Conservation (phyloP, 2,888 invertebrate species). For the Hipparchia sbordonii region DNA sequence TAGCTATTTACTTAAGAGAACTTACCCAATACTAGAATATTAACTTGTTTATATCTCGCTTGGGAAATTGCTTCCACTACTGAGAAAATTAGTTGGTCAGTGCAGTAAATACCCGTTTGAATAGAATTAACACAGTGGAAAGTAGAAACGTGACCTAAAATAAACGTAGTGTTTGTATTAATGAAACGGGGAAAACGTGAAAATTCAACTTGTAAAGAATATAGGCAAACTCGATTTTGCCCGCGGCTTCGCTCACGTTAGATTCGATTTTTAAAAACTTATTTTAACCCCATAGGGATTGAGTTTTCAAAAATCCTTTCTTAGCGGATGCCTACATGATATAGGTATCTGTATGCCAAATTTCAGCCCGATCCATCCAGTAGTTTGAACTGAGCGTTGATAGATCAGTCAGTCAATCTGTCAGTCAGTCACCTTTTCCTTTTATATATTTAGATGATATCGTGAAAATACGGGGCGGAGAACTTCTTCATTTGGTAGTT, state of each 20-base stretch:
- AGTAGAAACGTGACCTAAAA: conserved; percentile 8
- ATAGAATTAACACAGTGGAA: not conserved
- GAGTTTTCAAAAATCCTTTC: no score
- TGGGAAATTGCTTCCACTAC: conserved; percentile 15
- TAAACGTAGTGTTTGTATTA: not conserved
- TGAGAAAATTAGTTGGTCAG: conserved; percentile 22
- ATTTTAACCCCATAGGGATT: no score
- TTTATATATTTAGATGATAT: no score
- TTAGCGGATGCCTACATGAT: no score
- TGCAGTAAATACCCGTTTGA: conserved; percentile 11
- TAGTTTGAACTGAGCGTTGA: no score
- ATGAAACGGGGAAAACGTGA: not conserved
- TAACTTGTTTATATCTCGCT: conserved; percentile 19
- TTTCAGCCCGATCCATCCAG: no score
- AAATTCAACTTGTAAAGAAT: not conserved
- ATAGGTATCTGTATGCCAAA: no score
- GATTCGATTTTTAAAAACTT: not conserved
- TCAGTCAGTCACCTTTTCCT: no score
- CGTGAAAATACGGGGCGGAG: no score
- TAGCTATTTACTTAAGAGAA: conserved; percentile 11
- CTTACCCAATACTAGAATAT: conserved; percentile 11
- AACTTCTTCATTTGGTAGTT: no score
- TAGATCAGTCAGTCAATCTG: no score
- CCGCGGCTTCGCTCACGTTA: not conserved
- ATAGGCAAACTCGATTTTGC: no score